These are phyloP conservation scores for Eristalinus aeneus DNA, from an alignment of 2,888 invertebrate genomes.

Conservation along the genomic window DNA sequence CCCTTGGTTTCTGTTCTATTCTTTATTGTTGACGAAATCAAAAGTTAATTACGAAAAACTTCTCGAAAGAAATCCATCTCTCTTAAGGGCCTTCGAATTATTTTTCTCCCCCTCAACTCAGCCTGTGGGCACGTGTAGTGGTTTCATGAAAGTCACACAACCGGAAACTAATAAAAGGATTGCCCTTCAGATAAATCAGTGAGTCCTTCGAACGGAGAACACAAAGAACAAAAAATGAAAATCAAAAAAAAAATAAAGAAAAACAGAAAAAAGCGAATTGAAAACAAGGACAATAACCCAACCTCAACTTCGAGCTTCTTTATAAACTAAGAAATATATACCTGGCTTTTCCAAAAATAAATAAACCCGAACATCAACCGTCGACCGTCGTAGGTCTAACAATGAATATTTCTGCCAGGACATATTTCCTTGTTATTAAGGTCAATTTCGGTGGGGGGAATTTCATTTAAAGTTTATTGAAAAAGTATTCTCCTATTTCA, in stretches of 20 bases:
- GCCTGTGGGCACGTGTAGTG: constrained; percentile 5
- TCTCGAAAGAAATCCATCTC: not conserved
- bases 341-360: constrained; percentile 17
- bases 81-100: not conserved
- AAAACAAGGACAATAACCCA: not conserved
- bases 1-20: not conserved
- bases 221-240: not conserved
- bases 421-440: constrained; percentile 21
- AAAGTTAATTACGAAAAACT: constrained; percentile 52
- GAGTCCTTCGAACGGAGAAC: constrained; percentile 6
- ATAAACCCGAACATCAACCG: not conserved
- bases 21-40: constrained; percentile 3
- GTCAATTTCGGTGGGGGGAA: constrained; percentile 37
- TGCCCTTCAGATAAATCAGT: constrained; percentile 31
- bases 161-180: constrained; percentile 60
- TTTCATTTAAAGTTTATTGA: constrained; percentile 46
- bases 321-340: constrained; percentile 36
- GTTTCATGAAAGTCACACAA: constrained; percentile 50
- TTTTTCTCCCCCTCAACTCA: not conserved
- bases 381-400: not conserved
- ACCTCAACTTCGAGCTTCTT: constrained; percentile 10
- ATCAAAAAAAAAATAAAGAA: not conserved
- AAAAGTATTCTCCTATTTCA: constrained; percentile 28
- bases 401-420: constrained; percentile 40
- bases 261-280: not conserved